A percentile compares a stretch with the other conserved stretches of the same genome.
Evolutionary conservation across 2,797 vertebrate species (phyloP).

Genomic region (Parambassis ranga): DNA sequence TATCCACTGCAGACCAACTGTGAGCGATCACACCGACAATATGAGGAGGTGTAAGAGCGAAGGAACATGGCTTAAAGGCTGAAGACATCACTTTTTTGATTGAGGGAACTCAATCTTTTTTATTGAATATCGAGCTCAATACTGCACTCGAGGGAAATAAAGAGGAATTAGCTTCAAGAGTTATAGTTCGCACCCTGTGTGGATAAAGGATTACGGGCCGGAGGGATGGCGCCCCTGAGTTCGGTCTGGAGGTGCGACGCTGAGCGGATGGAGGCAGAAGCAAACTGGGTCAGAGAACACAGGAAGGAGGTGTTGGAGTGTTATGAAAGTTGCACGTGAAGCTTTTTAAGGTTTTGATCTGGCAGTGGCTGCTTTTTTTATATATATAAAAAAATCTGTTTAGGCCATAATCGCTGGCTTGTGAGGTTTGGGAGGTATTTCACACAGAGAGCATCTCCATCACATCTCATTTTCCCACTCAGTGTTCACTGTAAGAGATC

Average conservation of each 20-base stretch:
- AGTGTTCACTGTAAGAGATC: slow-evolving; percentile 44
- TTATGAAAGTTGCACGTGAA: slow-evolving; percentile 48
- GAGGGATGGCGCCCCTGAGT: slow-evolving; percentile 31
- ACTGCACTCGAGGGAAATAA: slow-evolving; percentile 70
- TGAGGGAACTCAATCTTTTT: slow-evolving; percentile 50
- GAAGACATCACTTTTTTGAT: slow-evolving; percentile 34
- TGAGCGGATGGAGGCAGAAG: slow-evolving; percentile 14
- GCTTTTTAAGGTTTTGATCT: slow-evolving; percentile 30
- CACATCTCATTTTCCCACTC: slow-evolving; percentile 37
- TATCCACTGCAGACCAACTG: slow-evolving; percentile 11
- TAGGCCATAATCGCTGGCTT: slow-evolving; percentile 1
- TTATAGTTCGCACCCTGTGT: slow-evolving; percentile 54
- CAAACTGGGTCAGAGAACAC: slow-evolving; percentile 71
- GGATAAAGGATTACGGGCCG: slow-evolving; percentile 40
- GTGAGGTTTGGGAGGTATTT: slow-evolving; percentile 9
- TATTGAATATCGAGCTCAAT: slow-evolving; percentile 45
- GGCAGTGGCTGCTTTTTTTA: neutral
- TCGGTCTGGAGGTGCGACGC: slow-evolving; percentile 45
- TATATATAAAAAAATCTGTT: slow-evolving; percentile 21
- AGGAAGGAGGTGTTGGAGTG: slow-evolving; percentile 25
- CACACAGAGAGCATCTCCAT: slow-evolving; percentile 27
- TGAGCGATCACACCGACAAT: neutral
- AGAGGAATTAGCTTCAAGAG: slow-evolving; percentile 55
- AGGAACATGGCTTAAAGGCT: slow-evolving; percentile 41
- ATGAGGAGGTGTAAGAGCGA: slow-evolving; percentile 23